Evolutionary conservation across 2,113 vertebrate genomes (phyloP).

Genomic region (Delphinapterus leucas): DNA sequence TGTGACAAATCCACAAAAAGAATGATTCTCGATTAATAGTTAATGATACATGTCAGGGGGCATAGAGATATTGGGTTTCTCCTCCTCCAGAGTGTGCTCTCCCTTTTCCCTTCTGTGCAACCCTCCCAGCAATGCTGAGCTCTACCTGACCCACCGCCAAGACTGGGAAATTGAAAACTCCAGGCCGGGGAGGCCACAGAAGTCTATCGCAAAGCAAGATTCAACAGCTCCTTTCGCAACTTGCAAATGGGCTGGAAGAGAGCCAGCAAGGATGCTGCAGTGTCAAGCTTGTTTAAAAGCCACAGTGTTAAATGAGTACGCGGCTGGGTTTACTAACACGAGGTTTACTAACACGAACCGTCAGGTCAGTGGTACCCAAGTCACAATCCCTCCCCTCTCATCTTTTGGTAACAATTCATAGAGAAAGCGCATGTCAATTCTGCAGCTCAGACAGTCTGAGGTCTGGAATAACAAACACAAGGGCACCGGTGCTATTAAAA

Average conservation of each 20-base stretch:
- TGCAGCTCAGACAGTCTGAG: neutral
- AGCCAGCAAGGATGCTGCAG: conserved; percentile 68
- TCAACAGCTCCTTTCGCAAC: conserved; percentile 77
- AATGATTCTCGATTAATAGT: conserved; percentile 79
- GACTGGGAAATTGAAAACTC: conserved; percentile 76
- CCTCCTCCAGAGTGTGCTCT: conserved; percentile 42
- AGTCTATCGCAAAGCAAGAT: conserved; percentile 77
- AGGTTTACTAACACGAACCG: neutral
- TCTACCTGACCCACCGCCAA: conserved; percentile 70
- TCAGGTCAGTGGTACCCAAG: neutral
- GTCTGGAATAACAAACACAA: neutral
- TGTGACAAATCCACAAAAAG: conserved; percentile 80
- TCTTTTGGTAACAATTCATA: neutral
- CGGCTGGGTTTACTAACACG: neutral
- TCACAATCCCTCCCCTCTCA: neutral
- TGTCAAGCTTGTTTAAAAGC: conserved; percentile 78
- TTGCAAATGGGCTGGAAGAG: conserved; percentile 78
- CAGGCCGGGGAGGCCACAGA: conserved; percentile 62
- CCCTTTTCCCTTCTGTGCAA: conserved; percentile 53
- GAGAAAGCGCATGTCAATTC: neutral
- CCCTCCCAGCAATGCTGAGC: conserved; percentile 19
- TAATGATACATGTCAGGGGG: conserved; percentile 74
- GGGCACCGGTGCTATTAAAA: neutral
- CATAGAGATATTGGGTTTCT: conserved; percentile 30
- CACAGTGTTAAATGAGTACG: conserved; percentile 30